Percentiles rank a stretch among this genome's conserved stretches.
These are phyloP conservation scores for Hippocampus mohnikei DNA, from an alignment of 2,113 vertebrate genomes.

Conservation along the genomic window DNA sequence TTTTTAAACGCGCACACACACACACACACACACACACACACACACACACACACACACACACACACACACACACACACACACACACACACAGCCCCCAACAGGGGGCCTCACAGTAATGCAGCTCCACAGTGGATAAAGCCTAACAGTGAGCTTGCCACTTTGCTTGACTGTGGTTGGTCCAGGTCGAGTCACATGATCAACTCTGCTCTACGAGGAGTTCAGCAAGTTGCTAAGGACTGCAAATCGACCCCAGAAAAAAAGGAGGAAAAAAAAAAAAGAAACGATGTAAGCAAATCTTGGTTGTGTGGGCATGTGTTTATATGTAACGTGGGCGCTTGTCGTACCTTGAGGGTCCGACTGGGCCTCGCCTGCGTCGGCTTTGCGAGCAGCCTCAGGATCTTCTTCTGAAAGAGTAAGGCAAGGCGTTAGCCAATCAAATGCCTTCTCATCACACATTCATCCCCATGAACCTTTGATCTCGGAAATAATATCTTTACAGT, in stretches of 20 bases:
- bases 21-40: constrained; percentile 13
- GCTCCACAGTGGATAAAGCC: constrained; percentile 41
- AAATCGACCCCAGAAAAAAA: background rate
- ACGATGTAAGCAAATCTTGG: background rate
- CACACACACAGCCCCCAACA: constrained; percentile 35
- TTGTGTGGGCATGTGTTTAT: constrained; percentile 2
- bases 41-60: constrained; percentile 16
- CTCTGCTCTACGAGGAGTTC: constrained; percentile 51
- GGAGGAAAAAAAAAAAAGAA: background rate
- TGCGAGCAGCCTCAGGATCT: constrained; percentile 63
- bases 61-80: constrained; percentile 22
- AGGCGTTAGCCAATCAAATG: constrained; percentile 6
- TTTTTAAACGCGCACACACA: constrained; percentile 13
- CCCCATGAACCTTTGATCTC: background rate
- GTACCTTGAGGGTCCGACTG: constrained; percentile 69
- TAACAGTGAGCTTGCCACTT: constrained; percentile 57
- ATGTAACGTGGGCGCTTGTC: constrained; percentile 2
- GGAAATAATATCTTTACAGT: background rate
- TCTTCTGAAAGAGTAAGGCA: constrained; percentile 31
- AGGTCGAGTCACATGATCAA: constrained; percentile 34
- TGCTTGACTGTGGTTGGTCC: constrained; percentile 49
- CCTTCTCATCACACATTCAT: background rate
- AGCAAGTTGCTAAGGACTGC: constrained; percentile 64
- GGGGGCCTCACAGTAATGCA: constrained; percentile 60
- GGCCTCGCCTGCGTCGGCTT: constrained; percentile 54